A percentile compares a stretch with the other conserved stretches of the same genome.
Evolutionary conservation across 2,113 vertebrate genomes (phyloP).

Genomic region (Erythrocercus mccallii): DNA sequence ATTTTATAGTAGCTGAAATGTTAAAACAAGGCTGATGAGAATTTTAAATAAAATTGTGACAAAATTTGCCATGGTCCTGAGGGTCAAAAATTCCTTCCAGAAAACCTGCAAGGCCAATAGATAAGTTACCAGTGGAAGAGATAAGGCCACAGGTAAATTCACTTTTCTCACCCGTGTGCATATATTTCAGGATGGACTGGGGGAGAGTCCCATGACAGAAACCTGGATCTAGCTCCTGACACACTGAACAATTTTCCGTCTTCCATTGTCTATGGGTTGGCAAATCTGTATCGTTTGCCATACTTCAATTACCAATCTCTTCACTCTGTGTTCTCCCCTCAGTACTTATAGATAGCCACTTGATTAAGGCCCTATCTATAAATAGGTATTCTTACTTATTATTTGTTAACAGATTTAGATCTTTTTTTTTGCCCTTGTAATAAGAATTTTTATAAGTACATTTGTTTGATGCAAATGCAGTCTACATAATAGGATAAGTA

Average conservation of each 20-base stretch:
- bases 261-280: not conserved
- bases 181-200: not conserved
- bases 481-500: not conserved
- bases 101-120: not conserved
- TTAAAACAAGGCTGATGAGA: not conserved
- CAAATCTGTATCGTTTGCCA: not conserved
- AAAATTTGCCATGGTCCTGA: not conserved
- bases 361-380: not conserved
- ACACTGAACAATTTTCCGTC: not conserved
- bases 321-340: not conserved
- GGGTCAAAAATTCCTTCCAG: not conserved
- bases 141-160: not conserved
- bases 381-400: not conserved
- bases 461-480: not conserved
- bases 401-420: not conserved
- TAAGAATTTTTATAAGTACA: not conserved
- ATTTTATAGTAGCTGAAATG: not conserved
- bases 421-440: not conserved
- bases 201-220: not conserved
- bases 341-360: not conserved
- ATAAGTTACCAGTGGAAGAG: not conserved
- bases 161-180: not conserved
- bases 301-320: not conserved
- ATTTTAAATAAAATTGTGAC: not conserved
- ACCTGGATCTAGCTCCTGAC: not conserved